Base-by-base conservation (phyloP, 2,113 vertebrate species). In the Raja brachyura region DNA sequence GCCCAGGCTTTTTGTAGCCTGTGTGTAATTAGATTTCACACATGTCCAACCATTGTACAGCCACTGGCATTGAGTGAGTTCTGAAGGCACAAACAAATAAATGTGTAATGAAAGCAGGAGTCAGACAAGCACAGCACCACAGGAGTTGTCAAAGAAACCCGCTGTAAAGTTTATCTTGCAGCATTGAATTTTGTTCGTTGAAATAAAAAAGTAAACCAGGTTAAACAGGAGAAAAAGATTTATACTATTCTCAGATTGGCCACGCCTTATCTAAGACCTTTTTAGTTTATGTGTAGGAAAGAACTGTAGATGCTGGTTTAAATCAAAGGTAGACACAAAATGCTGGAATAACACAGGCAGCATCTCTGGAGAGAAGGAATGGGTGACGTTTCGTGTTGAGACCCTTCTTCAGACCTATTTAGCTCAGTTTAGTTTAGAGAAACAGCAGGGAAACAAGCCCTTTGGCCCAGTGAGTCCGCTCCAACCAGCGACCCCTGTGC, bases 1-100 rank as follows among this genome's bases (percentile, higher is more conserved):
- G 83, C 16, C 9, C 8, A 31, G 18, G 59, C 28, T 33, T n/a
- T 88, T 88, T 88, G 83, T 88, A 66, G 59, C 18, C 83, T 88
- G 59, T n/a, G 20, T 18, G 28, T 88, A 88, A 88, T 88, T 63
- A 88, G 59, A 61, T 88, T 63, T 88, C 61, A n/a, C 83, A 63
- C 25, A 6, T 88, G 83, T 88, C 83, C 83, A 31, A 88, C 28
- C n/a, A 33, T 63, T 66, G 61, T 61, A 63, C 20, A 63, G 59
- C 59, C 28, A 63, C 83, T 16, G 83, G 59, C 28, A 20, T 16
- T 66, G 83, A 63, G 28, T 88, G 28, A 7, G 14, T 18, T 14
- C 28, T 88, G 83, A 66, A 13, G 31, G 83, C 7, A 8, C 83
- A 88, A 31, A 88, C n/a, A n/a, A n/a, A 31, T 63, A 31, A 66